Percentiles rank a stretch among this genome's conserved stretches.
Evolutionary conservation across 2,888 invertebrate genomes (phyloP).

Genomic region (Monochamus alternatus): DNA sequence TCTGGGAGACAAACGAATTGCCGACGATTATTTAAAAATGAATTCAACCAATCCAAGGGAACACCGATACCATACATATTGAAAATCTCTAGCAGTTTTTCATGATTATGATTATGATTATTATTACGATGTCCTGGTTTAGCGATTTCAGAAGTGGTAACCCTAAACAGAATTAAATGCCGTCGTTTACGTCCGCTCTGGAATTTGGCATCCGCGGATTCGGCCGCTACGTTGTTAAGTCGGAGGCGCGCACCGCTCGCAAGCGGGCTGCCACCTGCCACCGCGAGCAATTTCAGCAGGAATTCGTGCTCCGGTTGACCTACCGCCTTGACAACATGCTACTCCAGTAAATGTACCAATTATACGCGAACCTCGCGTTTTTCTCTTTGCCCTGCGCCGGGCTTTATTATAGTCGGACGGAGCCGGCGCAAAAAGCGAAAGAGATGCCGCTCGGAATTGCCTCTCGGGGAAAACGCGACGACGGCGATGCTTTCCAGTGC

Average conservation of each 20-base stretch:
- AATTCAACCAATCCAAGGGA: no score
- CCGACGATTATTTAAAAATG: no score
- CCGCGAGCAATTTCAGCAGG: conserved; percentile 12
- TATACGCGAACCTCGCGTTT: conserved; percentile 4
- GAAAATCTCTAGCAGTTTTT: no score
- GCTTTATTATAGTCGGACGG: neutral
- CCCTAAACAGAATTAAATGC: no score
- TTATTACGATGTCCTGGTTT: no score
- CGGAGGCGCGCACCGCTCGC: neutral
- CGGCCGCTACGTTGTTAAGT: neutral
- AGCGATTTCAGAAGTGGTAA: no score
- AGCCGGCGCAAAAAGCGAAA: neutral
- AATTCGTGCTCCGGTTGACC: conserved; percentile 37
- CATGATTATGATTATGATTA: no score
- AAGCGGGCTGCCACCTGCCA: conserved; percentile 33
- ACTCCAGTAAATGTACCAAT: conserved; percentile 19
- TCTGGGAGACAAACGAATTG: no score
- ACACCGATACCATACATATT: no score
- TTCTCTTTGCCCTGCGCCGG: neutral
- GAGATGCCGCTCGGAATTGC: neutral
- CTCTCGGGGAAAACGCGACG: neutral
- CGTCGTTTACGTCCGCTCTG: neutral
- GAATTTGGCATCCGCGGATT: neutral
- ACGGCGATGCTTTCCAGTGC: neutral
- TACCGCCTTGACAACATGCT: conserved; percentile 30